Conservation (phyloP, 2,797 vertebrate genomes). For the Pelochelys cantorii region DNA sequence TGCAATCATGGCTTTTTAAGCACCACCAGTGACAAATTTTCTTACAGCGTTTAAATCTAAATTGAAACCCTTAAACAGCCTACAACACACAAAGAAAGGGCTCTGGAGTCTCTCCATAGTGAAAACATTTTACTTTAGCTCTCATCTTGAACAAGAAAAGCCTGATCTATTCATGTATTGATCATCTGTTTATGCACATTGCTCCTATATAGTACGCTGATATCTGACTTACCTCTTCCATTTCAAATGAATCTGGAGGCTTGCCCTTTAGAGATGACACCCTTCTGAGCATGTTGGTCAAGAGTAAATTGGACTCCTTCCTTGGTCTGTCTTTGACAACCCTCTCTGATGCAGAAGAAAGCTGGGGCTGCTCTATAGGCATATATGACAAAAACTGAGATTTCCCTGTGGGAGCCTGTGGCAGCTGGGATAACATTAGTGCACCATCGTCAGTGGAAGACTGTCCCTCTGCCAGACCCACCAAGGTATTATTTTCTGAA, state of each 20-base stretch:
- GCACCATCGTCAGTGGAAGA: constrained; percentile 14
- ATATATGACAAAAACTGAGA: background rate
- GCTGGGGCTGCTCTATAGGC: background rate
- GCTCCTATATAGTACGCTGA: background rate
- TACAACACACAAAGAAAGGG: background rate
- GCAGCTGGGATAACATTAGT: background rate
- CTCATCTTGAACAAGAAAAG: background rate
- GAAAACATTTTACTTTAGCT: background rate
- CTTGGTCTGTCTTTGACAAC: constrained; percentile 10
- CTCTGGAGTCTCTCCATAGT: background rate
- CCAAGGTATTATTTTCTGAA: constrained; percentile 12
- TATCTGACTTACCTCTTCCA: constrained; percentile 84
- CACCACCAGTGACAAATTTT: constrained; percentile 13
- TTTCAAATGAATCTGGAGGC: constrained; percentile 83
- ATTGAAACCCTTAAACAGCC: background rate
- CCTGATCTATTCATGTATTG: background rate
- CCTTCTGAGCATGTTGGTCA: constrained; percentile 55
- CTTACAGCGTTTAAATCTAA: background rate
- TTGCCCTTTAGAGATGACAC: constrained; percentile 27
- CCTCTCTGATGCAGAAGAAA: background rate
- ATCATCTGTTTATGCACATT: background rate
- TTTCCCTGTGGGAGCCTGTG: background rate
- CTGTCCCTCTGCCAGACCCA: constrained; percentile 66
- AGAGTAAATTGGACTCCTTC: constrained; percentile 17
- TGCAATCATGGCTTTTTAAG: background rate